These are phyloP conservation scores for Philereme transversata DNA, from an alignment of 2,888 invertebrate species.

Conservation along the genomic window DNA sequence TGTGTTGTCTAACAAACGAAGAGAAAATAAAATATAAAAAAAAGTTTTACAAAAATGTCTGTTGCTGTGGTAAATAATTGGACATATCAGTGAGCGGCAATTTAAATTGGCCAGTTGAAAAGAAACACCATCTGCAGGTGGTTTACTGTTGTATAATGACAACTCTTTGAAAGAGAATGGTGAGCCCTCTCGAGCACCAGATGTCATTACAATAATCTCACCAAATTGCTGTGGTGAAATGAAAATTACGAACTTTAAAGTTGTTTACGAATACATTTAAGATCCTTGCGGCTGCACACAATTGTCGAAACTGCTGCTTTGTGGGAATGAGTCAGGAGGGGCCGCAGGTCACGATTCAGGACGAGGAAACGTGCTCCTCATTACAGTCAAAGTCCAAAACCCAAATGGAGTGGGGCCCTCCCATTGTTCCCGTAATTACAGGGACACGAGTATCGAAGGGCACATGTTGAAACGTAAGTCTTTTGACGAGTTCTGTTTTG, in stretches of 20 bases:
- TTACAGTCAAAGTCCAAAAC: slow-evolving; percentile 52
- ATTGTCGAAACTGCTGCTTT: slow-evolving; percentile 52
- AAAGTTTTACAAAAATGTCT: background rate
- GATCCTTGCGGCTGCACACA: slow-evolving; percentile 43
- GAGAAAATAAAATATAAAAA: background rate
- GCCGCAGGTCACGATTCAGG: slow-evolving; percentile 56
- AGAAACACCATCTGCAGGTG: slow-evolving; percentile 39
- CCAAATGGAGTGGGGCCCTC: slow-evolving; percentile 41
- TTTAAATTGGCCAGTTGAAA: slow-evolving; percentile 35
- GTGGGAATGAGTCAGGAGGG: slow-evolving; percentile 55
- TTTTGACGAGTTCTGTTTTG: slow-evolving; percentile 14
- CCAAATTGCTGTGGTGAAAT: slow-evolving; percentile 45
- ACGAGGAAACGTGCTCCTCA: slow-evolving; percentile 55
- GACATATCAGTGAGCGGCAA: background rate
- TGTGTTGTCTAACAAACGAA: slow-evolving; percentile 17
- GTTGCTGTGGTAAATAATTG: background rate
- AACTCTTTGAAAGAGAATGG: slow-evolving; percentile 26
- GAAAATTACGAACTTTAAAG: slow-evolving; percentile 49
- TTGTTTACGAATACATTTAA: slow-evolving; percentile 47
- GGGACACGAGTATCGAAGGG: slow-evolving; percentile 38
- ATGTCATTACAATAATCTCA: slow-evolving; percentile 43
- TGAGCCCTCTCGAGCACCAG: slow-evolving; percentile 31
- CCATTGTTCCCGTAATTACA: slow-evolving; percentile 53
- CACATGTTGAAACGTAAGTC: slow-evolving; percentile 30
- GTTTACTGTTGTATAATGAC: slow-evolving; percentile 29